Percentiles rank a stretch among this genome's conserved stretches.
These are phyloP conservation scores for Canis aureus DNA, from an alignment of 2,113 vertebrate species.

Conservation along the genomic window DNA sequence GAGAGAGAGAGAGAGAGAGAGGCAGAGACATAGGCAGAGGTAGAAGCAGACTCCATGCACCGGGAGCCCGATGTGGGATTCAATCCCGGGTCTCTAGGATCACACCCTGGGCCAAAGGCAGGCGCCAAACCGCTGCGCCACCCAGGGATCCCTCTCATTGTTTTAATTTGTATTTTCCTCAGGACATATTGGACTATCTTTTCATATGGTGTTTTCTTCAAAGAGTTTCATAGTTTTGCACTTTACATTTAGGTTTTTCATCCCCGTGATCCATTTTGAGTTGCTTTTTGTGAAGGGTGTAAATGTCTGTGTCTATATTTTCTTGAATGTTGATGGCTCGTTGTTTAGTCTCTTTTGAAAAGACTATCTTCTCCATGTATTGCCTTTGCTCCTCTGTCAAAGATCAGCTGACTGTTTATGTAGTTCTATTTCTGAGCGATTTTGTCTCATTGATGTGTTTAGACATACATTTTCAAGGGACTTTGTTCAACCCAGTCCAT, in stretches of 20 bases:
- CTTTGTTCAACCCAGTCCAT: neutral
- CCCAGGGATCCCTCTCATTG: neutral
- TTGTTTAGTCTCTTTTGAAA: slow-evolving; percentile 10
- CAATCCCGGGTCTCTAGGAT: too few species aligned
- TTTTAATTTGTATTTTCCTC: slow-evolving; percentile 18
- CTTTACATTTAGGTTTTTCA: slow-evolving; percentile 25
- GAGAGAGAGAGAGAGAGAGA: too few species aligned
- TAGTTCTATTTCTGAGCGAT: neutral
- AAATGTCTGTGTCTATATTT: neutral
- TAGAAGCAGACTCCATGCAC: too few species aligned
- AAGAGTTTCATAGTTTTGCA: neutral
- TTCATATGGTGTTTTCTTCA: neutral
- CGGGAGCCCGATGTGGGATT: too few species aligned
- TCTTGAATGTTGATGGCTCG: neutral
- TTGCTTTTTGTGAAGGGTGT: slow-evolving; percentile 17
- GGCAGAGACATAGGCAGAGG: too few species aligned
- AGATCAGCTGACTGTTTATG: neutral
- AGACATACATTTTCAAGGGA: neutral
- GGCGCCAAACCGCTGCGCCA: too few species aligned
- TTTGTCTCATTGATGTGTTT: neutral
- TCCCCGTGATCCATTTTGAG: neutral
- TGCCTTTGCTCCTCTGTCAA: neutral
- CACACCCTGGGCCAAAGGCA: too few species aligned
- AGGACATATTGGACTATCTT: neutral
- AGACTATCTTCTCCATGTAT: neutral